These are phyloP conservation scores for Copidosoma floridanum DNA, from an alignment of 1,140 invertebrate genomes.

Conservation along the genomic window DNA sequence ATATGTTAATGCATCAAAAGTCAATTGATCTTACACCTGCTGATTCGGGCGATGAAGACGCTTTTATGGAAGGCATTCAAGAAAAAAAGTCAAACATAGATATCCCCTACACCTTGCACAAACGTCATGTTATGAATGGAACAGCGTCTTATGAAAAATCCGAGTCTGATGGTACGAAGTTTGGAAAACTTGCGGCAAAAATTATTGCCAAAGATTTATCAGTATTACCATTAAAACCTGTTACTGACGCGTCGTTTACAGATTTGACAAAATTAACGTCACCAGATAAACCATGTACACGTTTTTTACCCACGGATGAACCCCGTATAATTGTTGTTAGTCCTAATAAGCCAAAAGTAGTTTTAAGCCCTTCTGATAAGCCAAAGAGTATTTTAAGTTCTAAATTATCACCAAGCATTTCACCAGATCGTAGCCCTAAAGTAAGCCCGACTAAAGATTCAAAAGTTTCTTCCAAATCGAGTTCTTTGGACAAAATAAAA, in stretches of 20 bases:
- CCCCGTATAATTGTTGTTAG: constrained; percentile 43
- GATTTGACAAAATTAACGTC: constrained; percentile 47
- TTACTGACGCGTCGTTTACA: constrained; percentile 57
- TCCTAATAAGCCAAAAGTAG: constrained; percentile 45
- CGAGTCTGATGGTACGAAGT: constrained; percentile 44
- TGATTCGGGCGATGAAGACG: constrained; percentile 77
- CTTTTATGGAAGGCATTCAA: constrained; percentile 58
- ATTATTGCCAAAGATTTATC: constrained; percentile 43
- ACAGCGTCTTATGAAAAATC: constrained; percentile 63
- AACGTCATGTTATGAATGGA: constrained; percentile 79
- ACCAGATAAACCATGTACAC: constrained; percentile 30
- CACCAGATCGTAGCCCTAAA: constrained; percentile 33
- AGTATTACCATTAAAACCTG: constrained; percentile 49
- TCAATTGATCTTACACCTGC: constrained; percentile 80
- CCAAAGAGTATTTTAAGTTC: constrained; percentile 41
- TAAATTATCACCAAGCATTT: constrained; percentile 44
- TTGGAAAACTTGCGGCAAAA: constrained; percentile 28
- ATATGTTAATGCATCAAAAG: constrained; percentile 82
- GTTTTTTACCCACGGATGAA: constrained; percentile 37
- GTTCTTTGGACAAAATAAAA: constrained; percentile 43
- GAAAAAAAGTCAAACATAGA: constrained; percentile 63
- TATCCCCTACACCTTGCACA: constrained; percentile 80
- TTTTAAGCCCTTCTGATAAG: constrained; percentile 44
- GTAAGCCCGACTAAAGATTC: constrained; percentile 27
- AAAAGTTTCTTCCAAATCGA: constrained; percentile 35